Percentiles rank a stretch among this genome's conserved stretches.
These are phyloP conservation scores for Trichechus manatus DNA, from an alignment of 2,113 vertebrate genomes.

Conservation along the genomic window DNA sequence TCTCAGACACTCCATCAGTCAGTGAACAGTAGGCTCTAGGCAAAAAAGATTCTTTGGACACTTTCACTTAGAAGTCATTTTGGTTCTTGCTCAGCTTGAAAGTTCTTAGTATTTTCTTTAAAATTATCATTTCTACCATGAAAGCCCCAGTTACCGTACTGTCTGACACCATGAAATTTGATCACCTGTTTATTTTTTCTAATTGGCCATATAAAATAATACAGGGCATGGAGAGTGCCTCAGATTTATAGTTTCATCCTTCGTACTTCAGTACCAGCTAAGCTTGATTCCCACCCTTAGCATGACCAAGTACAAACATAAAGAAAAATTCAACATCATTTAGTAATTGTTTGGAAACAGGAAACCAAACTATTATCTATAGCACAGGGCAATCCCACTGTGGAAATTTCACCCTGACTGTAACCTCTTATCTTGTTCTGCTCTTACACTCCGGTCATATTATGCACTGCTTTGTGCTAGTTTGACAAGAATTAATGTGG, in stretches of 20 bases:
- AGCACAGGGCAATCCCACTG: conserved; percentile 75
- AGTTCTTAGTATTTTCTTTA: conserved; percentile 55
- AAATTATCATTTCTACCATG: conserved; percentile 35
- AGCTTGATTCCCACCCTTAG: not conserved
- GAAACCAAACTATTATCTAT: conserved; percentile 80
- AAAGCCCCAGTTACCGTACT: conserved; percentile 34
- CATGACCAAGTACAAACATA: conserved; percentile 42
- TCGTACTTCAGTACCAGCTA: conserved; percentile 14
- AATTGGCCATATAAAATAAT: conserved; percentile 51
- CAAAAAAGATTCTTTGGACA: conserved; percentile 32
- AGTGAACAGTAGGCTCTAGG: not conserved
- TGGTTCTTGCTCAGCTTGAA: conserved; percentile 14
- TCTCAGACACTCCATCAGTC: not conserved
- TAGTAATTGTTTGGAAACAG: conserved; percentile 67
- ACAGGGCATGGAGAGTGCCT: not conserved
- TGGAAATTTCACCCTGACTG: conserved; percentile 84
- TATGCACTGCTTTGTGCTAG: conserved; percentile 88
- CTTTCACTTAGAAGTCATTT: not conserved
- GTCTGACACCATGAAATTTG: conserved; percentile 14
- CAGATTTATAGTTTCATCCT: conserved; percentile 20
- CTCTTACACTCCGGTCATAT: conserved; percentile 87
- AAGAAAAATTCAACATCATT: conserved; percentile 46
- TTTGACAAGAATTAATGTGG: conserved; percentile 92
- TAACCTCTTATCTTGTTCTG: conserved; percentile 90
- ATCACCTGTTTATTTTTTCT: conserved; percentile 60